phyloP scores from a whole-genome alignment of 2,113 vertebrate species.

The Andinoacara biseriatus region DNA sequence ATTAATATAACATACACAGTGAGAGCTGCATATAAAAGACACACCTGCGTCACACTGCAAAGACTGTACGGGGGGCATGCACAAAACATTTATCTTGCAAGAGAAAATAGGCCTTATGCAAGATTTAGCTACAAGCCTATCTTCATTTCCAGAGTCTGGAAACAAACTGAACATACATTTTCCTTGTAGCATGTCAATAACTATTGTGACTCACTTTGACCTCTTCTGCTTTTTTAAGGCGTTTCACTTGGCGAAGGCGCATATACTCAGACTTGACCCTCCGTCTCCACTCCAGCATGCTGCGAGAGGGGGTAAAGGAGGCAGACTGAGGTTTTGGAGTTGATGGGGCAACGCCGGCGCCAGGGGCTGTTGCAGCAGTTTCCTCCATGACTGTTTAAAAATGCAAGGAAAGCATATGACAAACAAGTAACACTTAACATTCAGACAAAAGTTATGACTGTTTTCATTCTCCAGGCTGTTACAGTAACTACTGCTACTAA shows the following conservation, averaged over 20 bases:
- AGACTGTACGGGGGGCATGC: background rate
- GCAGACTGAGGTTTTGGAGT: constrained; percentile 64
- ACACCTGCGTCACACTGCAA: background rate
- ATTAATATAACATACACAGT: background rate
- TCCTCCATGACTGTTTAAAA: constrained; percentile 71
- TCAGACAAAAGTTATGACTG: background rate
- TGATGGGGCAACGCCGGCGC: constrained; percentile 18
- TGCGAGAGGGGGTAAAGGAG: constrained; percentile 79
- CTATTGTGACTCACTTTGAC: constrained; percentile 84
- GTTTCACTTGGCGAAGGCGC: constrained; percentile 94
- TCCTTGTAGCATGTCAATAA: background rate
- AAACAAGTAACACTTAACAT: background rate
- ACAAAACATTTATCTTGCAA: background rate
- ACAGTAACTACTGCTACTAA: background rate
- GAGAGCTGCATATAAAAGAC: background rate
- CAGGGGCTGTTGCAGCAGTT: constrained; percentile 42
- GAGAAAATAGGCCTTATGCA: background rate
- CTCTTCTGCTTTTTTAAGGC: constrained; percentile 89
- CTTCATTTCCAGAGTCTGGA: background rate
- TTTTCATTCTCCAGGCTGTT: background rate
- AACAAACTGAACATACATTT: background rate
- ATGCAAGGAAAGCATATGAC: background rate
- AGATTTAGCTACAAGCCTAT: background rate
- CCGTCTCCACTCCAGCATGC: constrained; percentile 91
- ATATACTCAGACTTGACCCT: constrained; percentile 98